A percentile compares a stretch with the other conserved stretches of the same genome.
These are phyloP conservation scores for Penaeus monodon DNA, from an alignment of 2,888 invertebrate species.

Conservation along the genomic window DNA sequence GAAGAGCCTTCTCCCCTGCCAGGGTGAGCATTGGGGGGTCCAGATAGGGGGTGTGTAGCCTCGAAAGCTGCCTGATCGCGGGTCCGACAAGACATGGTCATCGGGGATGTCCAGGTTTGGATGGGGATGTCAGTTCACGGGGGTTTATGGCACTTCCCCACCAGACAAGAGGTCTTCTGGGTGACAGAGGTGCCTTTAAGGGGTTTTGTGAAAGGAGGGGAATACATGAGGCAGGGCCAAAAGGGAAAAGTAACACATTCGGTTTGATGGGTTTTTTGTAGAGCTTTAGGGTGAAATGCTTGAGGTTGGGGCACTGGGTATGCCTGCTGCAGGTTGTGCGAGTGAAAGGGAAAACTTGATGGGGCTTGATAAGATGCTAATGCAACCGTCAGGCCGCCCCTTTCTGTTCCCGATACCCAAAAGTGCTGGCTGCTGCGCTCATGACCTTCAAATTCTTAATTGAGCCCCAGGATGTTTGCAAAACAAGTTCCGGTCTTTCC, in stretches of 20 bases:
- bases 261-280: conserved; percentile 53
- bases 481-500: conserved; percentile 58
- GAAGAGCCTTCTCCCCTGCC: conserved; percentile 43
- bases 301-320: conserved; percentile 46
- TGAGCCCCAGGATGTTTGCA: conserved; percentile 49
- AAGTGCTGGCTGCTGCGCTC: conserved; percentile 53
- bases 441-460: conserved; percentile 47
- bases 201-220: conserved; percentile 46
- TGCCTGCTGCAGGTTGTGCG: conserved; percentile 52
- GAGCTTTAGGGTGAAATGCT: conserved; percentile 51
- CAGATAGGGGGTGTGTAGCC: conserved; percentile 42
- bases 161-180: conserved; percentile 51
- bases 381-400: conserved; percentile 35
- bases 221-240: conserved; percentile 41
- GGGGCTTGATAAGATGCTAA: conserved; percentile 55
- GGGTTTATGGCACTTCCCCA: conserved; percentile 36
- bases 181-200: conserved; percentile 51
- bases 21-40: conserved; percentile 53
- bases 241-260: conserved; percentile 51
- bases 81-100: conserved; percentile 49
- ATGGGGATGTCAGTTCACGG: conserved; percentile 46
- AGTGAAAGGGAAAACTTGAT: conserved; percentile 43
- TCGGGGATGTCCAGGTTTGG: conserved; percentile 55
- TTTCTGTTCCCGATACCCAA: conserved; percentile 48
- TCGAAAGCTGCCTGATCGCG: conserved; percentile 44